Base-by-base conservation (phyloP, 2,113 vertebrate species). In the Emydura subglobosa region DNA sequence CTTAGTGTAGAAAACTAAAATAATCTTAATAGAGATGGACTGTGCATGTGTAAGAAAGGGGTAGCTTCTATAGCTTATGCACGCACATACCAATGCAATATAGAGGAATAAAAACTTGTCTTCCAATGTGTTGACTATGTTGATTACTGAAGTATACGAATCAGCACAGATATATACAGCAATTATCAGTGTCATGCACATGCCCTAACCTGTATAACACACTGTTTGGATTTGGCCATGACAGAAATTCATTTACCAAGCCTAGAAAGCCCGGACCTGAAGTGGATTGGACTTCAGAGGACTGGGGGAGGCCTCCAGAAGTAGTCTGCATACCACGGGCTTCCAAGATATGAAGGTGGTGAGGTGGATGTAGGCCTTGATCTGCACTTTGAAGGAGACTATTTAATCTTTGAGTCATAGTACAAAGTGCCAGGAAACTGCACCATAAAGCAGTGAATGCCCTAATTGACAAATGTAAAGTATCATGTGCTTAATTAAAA, bases 1-100 rank as follows among this genome's bases (percentile, higher is more conserved):
- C 1, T 7, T 25, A 87, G 13, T 53, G 85, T 27, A 29, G 78
- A 94, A 76, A 3, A 55, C 1, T 5, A 4, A 0, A 59, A 6
- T 55, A 87, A 72, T 57, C 79, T 88, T 76, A 74, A 24, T 31
- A 7, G 89, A 92, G 82, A 91, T 2, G 54, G 29, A 50, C 34
- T 68, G 47, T 4, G 1, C 86, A 81, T 25, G 91, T 27, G 21
- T 2, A 84, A 24, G 3, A 86, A 44, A 79, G 90, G 39, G 72
- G 22, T 42, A 47, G 11, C 44, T 47, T 76, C 47, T 76, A 78
- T 78, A 47, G 25, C 22, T 47, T 76, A 25, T 44, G 87, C 83
- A 44, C 4, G 61, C 0, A 1, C 12, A 61, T 74, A 61, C 3
- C 21, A 50, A 53, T 1, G 2, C 6, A 42, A 79, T 79, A 34